phyloP scores from a whole-genome alignment of 2,113 vertebrate genomes.

The Paramormyrops kingsleyae region DNA sequence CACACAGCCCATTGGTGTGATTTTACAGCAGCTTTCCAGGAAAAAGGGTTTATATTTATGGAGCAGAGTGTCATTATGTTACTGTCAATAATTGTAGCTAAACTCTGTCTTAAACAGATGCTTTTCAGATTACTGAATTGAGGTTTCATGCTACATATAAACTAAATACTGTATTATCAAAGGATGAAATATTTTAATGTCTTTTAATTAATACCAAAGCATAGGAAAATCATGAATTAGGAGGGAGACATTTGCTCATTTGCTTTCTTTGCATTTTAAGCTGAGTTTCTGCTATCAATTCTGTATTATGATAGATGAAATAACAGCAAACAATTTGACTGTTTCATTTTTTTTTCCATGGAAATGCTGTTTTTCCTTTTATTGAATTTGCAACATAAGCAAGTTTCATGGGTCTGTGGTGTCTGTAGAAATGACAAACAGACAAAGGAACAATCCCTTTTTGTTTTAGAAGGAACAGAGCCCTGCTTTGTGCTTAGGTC shows the following conservation, averaged over 20 bases:
- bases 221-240: background rate
- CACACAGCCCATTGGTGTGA: background rate
- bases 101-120: background rate
- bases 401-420: slow-evolving; percentile 4
- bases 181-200: background rate
- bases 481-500: background rate
- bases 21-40: background rate
- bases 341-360: background rate
- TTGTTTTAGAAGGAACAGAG: background rate
- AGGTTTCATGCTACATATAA: background rate
- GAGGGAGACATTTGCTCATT: background rate
- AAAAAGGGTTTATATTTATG: background rate
- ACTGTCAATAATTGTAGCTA: background rate
- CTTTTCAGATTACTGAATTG: background rate
- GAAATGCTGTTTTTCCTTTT: background rate
- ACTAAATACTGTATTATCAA: background rate
- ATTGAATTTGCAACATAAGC: slow-evolving; percentile 1
- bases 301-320: background rate
- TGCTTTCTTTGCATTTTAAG: background rate
- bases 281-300: background rate
- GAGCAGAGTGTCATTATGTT: background rate
- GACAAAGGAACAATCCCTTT: background rate
- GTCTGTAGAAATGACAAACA: background rate
- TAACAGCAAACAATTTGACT: background rate
- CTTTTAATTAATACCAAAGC: background rate